A percentile compares a stretch with the other conserved stretches of the same genome.
phyloP scores from a whole-genome alignment of 2,797 vertebrate species.

The Rhinatrema bivittatum region DNA sequence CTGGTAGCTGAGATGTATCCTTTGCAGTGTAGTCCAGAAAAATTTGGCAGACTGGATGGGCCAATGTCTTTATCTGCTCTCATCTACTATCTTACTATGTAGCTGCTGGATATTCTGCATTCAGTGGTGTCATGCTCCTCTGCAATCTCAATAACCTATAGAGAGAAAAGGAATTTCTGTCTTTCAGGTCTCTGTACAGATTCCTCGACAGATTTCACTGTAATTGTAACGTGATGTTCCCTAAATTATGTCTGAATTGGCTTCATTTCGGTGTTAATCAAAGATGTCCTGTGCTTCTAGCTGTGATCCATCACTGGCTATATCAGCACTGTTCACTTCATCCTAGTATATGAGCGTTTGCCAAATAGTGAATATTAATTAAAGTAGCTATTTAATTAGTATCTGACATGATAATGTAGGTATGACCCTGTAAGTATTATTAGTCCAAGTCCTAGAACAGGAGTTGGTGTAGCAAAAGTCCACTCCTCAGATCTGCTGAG shows the following conservation, averaged over 20 bases:
- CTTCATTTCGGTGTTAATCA: not conserved
- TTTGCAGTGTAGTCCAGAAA: too few species aligned
- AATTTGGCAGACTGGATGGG: too few species aligned
- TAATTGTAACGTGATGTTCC: not conserved
- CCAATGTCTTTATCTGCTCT: too few species aligned
- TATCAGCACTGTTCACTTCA: constrained; percentile 37
- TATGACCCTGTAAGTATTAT: too few species aligned
- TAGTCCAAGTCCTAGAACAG: too few species aligned
- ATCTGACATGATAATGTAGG: not conserved
- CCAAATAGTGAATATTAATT: constrained; percentile 28
- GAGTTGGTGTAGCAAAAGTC: too few species aligned
- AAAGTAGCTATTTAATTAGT: too few species aligned
- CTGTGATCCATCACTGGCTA: constrained; percentile 23
- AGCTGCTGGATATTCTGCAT: too few species aligned
- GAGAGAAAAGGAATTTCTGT: not conserved
- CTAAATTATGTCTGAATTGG: rapidly evolving
- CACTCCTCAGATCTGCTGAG: too few species aligned
- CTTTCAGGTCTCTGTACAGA: constrained; percentile 8
- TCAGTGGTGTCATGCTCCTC: rapidly evolving
- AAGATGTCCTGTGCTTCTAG: constrained; percentile 20
- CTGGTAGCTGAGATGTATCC: too few species aligned
- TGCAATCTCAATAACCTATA: not conserved
- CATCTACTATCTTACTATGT: too few species aligned
- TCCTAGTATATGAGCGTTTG: constrained; percentile 26
- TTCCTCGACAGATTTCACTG: constrained; percentile 30